These are phyloP conservation scores for Hapalemur alaotrensis DNA, from an alignment of 2,797 vertebrate genomes.

Conservation along the genomic window DNA sequence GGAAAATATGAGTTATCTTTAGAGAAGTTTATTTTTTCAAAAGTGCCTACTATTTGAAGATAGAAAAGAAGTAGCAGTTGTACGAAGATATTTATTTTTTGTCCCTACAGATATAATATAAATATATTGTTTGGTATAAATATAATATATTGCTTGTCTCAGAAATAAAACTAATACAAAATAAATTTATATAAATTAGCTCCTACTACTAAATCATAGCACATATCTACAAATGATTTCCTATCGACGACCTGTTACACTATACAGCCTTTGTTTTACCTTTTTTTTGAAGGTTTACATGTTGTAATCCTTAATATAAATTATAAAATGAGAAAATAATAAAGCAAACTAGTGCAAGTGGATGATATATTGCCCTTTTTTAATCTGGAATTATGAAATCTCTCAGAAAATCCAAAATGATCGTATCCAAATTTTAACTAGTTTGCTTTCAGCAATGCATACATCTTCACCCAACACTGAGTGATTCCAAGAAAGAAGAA, in stretches of 20 bases:
- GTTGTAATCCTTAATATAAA: neutral
- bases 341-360: neutral
- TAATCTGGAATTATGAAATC: neutral
- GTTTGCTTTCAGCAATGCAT: neutral
- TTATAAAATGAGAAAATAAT: conserved; percentile 14
- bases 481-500: neutral
- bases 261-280: conserved; percentile 1
- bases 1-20: neutral
- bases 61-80: neutral
- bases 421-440: neutral
- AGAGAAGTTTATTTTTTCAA: neutral
- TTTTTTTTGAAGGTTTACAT: neutral
- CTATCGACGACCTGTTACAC: neutral
- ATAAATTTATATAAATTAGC: neutral
- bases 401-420: conserved; percentile 34
- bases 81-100: neutral
- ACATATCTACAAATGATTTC: neutral
- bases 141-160: neutral
- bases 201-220: neutral
- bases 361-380: neutral
- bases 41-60: conserved; percentile 27
- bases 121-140: neutral
- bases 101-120: neutral
- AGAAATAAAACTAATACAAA: conserved; percentile 44
- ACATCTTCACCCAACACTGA: neutral